Conservation (phyloP, 2,113 vertebrate species). For the Rattus rattus region DNA sequence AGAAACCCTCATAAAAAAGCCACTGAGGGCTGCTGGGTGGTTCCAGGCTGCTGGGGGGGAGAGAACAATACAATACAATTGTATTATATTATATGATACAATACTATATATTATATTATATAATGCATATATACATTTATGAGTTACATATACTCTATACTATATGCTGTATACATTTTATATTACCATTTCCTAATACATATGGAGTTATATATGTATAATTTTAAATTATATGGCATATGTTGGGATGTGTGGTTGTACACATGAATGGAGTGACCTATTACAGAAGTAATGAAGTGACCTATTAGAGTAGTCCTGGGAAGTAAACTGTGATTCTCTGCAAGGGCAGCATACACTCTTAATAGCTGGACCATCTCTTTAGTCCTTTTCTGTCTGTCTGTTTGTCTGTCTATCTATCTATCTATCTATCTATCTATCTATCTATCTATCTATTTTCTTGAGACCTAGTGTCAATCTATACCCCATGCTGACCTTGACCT, state of each 20-base stretch:
- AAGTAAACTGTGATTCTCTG: background rate
- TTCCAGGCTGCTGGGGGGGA: too few species aligned
- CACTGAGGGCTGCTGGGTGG: too few species aligned
- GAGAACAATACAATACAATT: too few species aligned
- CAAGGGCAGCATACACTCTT: background rate
- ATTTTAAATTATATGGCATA: background rate
- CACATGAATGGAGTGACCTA: background rate
- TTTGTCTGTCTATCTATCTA: background rate
- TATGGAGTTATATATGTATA: background rate
- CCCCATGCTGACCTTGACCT: background rate
- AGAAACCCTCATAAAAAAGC: too few species aligned
- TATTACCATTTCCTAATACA: background rate
- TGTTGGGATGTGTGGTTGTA: background rate
- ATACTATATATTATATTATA: too few species aligned
- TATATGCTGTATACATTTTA: too few species aligned
- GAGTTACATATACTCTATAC: too few species aligned
- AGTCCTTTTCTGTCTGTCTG: background rate
- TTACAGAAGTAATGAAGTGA: background rate
- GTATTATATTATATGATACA: too few species aligned
- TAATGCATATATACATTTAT: too few species aligned
- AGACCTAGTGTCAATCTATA: background rate
- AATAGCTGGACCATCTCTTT: background rate
- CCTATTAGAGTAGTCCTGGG: background rate
- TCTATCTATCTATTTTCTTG: background rate
- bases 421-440: background rate